A percentile compares a stretch with the other conserved stretches of the same genome.
These are phyloP conservation scores for Pseudorasbora parva DNA, from an alignment of 2,113 vertebrate genomes.

Conservation along the genomic window DNA sequence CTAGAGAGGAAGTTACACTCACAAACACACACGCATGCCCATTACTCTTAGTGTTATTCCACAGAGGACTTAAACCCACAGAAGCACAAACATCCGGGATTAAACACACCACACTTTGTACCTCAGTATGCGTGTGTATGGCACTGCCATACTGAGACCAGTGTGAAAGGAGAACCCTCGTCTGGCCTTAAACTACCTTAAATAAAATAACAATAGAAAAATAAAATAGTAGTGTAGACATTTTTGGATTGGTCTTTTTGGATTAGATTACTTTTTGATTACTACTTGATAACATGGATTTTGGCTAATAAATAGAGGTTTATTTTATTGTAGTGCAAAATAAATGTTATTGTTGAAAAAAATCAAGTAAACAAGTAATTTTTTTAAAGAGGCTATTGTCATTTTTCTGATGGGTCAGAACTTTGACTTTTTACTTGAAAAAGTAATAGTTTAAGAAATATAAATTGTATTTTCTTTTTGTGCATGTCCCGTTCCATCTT, in stretches of 20 bases:
- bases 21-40: slow-evolving; percentile 16
- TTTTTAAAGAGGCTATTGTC: too few species aligned
- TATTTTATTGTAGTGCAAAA: too few species aligned
- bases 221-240: neutral
- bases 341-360: too few species aligned
- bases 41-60: slow-evolving; percentile 25
- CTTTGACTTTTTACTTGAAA: too few species aligned
- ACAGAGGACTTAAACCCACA: slow-evolving; percentile 14
- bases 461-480: too few species aligned
- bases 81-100: slow-evolving; percentile 16
- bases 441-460: too few species aligned
- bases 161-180: neutral
- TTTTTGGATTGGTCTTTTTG: too few species aligned
- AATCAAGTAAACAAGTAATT: too few species aligned
- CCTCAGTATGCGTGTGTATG: neutral
- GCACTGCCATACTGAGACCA: neutral
- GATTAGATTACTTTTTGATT: too few species aligned
- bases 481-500: neutral
- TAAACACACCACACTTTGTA: slow-evolving; percentile 10
- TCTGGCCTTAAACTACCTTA: neutral
- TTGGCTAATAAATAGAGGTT: too few species aligned
- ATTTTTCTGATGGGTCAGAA: too few species aligned
- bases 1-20: slow-evolving; percentile 2
- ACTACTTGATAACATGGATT: too few species aligned
- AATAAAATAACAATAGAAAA: neutral